Base-by-base conservation (phyloP, 2,888 invertebrate genomes). In the Ferrisia virgata region DNA sequence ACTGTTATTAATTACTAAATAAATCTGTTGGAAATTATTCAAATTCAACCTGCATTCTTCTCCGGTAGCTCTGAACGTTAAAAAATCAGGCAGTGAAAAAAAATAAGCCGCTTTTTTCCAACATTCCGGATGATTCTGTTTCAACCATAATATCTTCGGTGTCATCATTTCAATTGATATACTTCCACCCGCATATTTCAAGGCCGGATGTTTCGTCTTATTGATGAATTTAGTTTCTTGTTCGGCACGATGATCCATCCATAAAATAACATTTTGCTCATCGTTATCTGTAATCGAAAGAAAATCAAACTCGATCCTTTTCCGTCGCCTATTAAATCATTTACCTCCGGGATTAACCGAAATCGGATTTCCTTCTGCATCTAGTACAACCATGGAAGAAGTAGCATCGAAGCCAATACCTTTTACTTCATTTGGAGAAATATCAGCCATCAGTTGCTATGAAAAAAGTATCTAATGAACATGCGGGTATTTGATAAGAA, bases 161-260 rank as follows among this genome's bases (percentile, higher is more conserved):
- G 95, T 93, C 91, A 98, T 93, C 97, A 98, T 98, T 91, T 98
- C 98, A n/a, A 96, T 90, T 0, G 97, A 98, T 6, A 98, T 94
- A 89, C 93, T 94, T 0, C 97, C 97, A 1, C 98, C 98, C 2
- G 96, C 95, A 89, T 93, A 95, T 87, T 93, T 92, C 0, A 98
- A 90, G 22, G 96, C 92, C 2, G 92, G 89, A 89, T 97, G 95
- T 9, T 92, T 90, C 0, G 92, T 92, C 78, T 90, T 89, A 88
- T 97, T 98, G 58, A 98, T 97, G 40, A 90, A 89, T 79, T 92
- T 91, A 0, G 97, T 94, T 90, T 98, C 95, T 69, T 90, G 89
- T 33, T 91, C 90, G 0, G 97, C 97, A 87, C 97, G 90, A 88
- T 97, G 97, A 88, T 97, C 97, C 94, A 97, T 93, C 97, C 97